Evolutionary conservation across 2,888 invertebrate species (phyloP).

Genomic region (Mechanitis messenoides): DNA sequence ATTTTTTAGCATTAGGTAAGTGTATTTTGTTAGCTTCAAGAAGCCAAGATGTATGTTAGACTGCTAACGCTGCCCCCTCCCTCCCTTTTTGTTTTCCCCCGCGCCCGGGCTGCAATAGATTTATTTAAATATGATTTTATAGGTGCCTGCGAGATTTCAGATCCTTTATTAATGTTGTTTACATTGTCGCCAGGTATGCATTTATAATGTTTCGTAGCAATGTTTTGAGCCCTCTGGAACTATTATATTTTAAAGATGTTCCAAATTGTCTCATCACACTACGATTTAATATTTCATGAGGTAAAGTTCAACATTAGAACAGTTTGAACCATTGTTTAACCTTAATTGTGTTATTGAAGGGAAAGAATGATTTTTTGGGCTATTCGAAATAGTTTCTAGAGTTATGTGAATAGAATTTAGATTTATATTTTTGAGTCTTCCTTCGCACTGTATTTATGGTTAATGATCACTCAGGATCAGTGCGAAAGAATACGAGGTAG

Average conservation of each 20-base stretch:
- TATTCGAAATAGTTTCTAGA: slow-evolving; percentile 27
- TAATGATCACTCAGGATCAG: slow-evolving; percentile 16
- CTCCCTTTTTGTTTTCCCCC: slow-evolving; percentile 65
- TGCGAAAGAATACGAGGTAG: slow-evolving; percentile 44
- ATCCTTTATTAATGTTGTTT: slow-evolving; percentile 76
- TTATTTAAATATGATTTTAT: slow-evolving; percentile 70
- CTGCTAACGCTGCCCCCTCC: slow-evolving; percentile 68
- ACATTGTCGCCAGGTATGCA: slow-evolving; percentile 78
- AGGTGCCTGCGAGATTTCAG: slow-evolving; percentile 74
- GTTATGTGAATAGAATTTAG: slow-evolving; percentile 26
- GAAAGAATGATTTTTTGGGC: slow-evolving; percentile 12
- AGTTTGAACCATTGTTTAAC: slow-evolving; percentile 3
- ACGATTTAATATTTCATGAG: neutral
- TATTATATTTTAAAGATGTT: slow-evolving; percentile 10
- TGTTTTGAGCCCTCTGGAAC: slow-evolving; percentile 9
- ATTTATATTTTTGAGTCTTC: slow-evolving; percentile 24
- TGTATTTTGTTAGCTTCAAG: slow-evolving; percentile 76
- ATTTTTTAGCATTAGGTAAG: slow-evolving; percentile 72
- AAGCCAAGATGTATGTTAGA: slow-evolving; percentile 76
- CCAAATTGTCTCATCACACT: slow-evolving; percentile 14
- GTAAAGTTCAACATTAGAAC: slow-evolving; percentile 1
- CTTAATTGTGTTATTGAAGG: neutral
- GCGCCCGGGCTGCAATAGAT: slow-evolving; percentile 73
- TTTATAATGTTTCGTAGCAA: slow-evolving; percentile 37
- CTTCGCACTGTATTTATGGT: slow-evolving; percentile 19